phyloP scores from a whole-genome alignment of 2,888 invertebrate genomes.

The Leucozona laternaria region DNA sequence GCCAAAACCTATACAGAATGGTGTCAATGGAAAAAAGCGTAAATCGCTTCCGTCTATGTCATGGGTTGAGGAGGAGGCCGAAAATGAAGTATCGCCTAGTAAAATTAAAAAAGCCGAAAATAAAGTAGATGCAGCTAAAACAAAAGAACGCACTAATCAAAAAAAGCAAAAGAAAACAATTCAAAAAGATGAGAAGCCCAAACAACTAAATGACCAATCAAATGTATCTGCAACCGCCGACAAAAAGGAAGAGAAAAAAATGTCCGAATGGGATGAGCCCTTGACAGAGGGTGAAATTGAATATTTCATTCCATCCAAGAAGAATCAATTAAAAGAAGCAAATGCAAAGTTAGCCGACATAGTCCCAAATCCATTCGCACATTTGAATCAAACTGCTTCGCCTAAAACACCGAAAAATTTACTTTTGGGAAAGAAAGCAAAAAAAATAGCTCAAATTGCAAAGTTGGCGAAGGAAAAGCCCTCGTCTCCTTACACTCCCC shows the following conservation, averaged over 20 bases:
- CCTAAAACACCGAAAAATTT: slow-evolving; percentile 61
- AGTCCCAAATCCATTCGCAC: slow-evolving; percentile 78
- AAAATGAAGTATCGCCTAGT: slow-evolving; percentile 68
- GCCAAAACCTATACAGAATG: slow-evolving; percentile 77
- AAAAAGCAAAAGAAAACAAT: slow-evolving; percentile 35
- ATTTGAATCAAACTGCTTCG: slow-evolving; percentile 53
- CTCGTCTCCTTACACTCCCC: slow-evolving; percentile 59
- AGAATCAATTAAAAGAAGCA: slow-evolving; percentile 79
- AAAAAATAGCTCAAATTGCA: slow-evolving; percentile 42
- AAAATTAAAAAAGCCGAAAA: slow-evolving; percentile 66
- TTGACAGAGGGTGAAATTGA: slow-evolving; percentile 83
- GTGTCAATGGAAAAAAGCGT: slow-evolving; percentile 78
- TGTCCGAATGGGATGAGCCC: slow-evolving; percentile 83
- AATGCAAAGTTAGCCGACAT: slow-evolving; percentile 78
- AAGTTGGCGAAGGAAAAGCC: slow-evolving; percentile 45
- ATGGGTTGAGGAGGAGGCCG: slow-evolving; percentile 80
- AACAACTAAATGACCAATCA: slow-evolving; percentile 81
- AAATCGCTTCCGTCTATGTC: slow-evolving; percentile 76
- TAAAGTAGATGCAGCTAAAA: slow-evolving; percentile 63
- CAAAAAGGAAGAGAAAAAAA: slow-evolving; percentile 37
- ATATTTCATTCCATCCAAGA: slow-evolving; percentile 81
- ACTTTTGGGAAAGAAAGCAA: slow-evolving; percentile 68
- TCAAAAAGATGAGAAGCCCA: slow-evolving; percentile 72
- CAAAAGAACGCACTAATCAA: slow-evolving; percentile 69
- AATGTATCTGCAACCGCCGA: slow-evolving; percentile 72